phyloP scores from a whole-genome alignment of 1,140 invertebrate species.

The Bombus difficillimus region DNA sequence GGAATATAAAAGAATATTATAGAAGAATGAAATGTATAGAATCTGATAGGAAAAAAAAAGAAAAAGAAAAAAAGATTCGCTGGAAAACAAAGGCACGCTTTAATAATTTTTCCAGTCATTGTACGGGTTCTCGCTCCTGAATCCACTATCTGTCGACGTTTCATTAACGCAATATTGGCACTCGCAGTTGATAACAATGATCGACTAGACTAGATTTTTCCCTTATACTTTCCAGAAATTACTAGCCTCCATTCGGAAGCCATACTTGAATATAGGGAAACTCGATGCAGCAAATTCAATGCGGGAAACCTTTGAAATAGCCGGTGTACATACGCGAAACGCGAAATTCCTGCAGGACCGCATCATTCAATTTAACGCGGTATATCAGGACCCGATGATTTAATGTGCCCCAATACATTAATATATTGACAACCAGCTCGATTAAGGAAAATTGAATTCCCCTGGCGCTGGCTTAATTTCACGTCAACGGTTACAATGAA shows the following conservation, averaged over 20 bases:
- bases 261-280: neutral
- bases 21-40: too few relatives aligned
- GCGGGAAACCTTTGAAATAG: neutral
- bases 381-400: slow-evolving; percentile 13
- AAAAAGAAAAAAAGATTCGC: too few relatives aligned
- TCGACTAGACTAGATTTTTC: neutral
- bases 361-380: slow-evolving; percentile 37
- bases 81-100: too few relatives aligned
- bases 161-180: too few relatives aligned
- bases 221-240: neutral
- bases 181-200: neutral
- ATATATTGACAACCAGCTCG: slow-evolving; percentile 20
- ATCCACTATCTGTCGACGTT: too few relatives aligned
- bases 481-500: slow-evolving; percentile 1
- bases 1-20: too few relatives aligned
- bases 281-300: slow-evolving; percentile 5
- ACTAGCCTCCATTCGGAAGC: neutral
- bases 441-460: slow-evolving; percentile 42
- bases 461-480: slow-evolving; percentile 19
- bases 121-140: too few relatives aligned
- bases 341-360: neutral
- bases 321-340: too few relatives aligned
- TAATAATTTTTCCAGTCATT: too few relatives aligned
- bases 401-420: slow-evolving; percentile 5
- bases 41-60: too few relatives aligned